phyloP scores from a whole-genome alignment of 1,140 invertebrate species.

The Neuroterus valhalla region DNA sequence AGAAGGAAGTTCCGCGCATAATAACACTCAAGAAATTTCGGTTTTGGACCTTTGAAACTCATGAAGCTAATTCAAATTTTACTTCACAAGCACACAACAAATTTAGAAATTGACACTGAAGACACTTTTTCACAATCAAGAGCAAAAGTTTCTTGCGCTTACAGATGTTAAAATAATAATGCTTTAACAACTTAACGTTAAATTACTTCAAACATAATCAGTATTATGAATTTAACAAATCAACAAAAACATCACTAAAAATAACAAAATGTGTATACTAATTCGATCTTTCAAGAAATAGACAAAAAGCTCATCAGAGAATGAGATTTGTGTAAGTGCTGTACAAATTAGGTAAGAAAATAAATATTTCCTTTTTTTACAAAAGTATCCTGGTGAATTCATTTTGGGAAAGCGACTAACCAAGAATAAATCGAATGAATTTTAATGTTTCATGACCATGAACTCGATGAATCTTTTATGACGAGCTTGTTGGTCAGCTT shows the following conservation, averaged over 20 bases:
- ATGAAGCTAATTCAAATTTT: not conserved
- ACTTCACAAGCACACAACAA: too few species aligned
- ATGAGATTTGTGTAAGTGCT: not conserved
- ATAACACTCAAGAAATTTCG: too few species aligned
- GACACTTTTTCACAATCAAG: too few species aligned
- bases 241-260: not conserved
- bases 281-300: not conserved
- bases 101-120: too few species aligned
- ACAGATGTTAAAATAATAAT: too few species aligned
- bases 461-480: constrained; percentile 39
- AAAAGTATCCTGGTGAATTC: not conserved
- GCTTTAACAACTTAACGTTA: too few species aligned
- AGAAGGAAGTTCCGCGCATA: too few species aligned
- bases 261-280: not conserved
- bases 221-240: not conserved
- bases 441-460: constrained; percentile 27
- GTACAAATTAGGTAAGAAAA: constrained; percentile 8
- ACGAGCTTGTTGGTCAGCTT: constrained; percentile 44
- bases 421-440: not conserved
- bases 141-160: too few species aligned
- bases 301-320: not conserved
- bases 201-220: not conserved
- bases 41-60: not conserved
- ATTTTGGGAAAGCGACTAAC: not conserved
- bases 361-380: constrained; percentile 16